These are phyloP conservation scores for Ispidina lecontei DNA, from an alignment of 2,797 vertebrate genomes.

Conservation along the genomic window DNA sequence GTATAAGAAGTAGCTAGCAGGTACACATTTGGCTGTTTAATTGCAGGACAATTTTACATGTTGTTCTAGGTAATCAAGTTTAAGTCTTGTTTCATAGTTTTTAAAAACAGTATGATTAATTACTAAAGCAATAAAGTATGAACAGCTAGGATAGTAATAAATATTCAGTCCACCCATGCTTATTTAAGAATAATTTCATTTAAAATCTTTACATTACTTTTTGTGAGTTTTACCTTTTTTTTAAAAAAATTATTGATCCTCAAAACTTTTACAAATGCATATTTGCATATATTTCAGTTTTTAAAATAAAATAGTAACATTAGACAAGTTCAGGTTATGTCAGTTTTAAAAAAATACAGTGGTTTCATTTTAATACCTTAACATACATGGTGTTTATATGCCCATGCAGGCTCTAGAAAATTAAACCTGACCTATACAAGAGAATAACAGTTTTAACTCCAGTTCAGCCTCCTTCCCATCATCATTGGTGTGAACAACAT, in stretches of 20 bases:
- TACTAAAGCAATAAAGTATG: neutral
- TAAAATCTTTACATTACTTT: neutral
- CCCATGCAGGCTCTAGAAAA: neutral
- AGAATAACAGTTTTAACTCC: neutral
- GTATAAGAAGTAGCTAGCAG: neutral
- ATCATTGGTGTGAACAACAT: neutral
- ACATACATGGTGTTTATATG: neutral
- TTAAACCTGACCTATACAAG: neutral
- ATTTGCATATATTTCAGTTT: neutral
- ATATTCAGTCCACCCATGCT: neutral
- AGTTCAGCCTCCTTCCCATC: neutral
- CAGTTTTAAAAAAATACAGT: neutral
- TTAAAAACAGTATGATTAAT: neutral
- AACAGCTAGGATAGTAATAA: neutral
- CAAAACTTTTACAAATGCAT: neutral
- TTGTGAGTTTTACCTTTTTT: neutral
- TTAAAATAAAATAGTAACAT: neutral
- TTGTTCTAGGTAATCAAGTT: neutral
- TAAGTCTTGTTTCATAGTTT: neutral
- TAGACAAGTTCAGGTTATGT: neutral
- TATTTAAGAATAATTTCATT: neutral
- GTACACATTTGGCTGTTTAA: neutral
- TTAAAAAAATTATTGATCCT: neutral
- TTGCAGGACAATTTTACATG: neutral
- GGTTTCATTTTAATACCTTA: neutral